Evolutionary conservation across 2,797 vertebrate genomes (phyloP), one percentile per base, ranked within the genome.

Genomic region (Eulemur mongoz): DNA sequence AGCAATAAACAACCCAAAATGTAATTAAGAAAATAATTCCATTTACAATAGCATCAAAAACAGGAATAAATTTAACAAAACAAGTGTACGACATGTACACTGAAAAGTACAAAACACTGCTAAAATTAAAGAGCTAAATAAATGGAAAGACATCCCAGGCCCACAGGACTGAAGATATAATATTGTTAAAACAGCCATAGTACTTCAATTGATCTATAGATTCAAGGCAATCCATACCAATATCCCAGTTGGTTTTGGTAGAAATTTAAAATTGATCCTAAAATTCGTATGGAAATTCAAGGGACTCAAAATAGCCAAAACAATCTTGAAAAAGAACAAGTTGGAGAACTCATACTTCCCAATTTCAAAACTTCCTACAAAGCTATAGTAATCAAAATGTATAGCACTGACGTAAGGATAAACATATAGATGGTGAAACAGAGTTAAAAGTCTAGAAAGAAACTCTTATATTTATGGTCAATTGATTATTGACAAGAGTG

Each of bases 241-340:
- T 84, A 84, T 52, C 9, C n/a, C 57, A 94, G 57, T 2, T 89
- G 5, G 32, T 79, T 73, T 89, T 75, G 50, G 20, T 52, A 80
- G 84, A 92, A 67, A 94, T 69, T 92, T 80, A n/a, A 89, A 92
- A 35, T 17, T 85, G 67, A 85, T 89, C 61, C 67, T 70, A 90
- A 90, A 95, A 86, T 89, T 86, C 75, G 76, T 43, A 86, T 61
- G 43, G 81, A 90, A 95, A 95, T 81, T 75, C 17, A 86, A 96
- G 15, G n/a, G 73, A 86, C 40, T 43, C 45, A 90, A 43, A 89
- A 81, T 61, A 67, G n/a, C 82, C 84, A 25, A 84, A 96, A 80
- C 8, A 79, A 50, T 59, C 61, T 65, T 48, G 61, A 88, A 87
- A 85, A 94, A 92, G 48, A 80, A 65, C 25, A 83, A 81, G 43